Base-by-base conservation (phyloP, 1,140 invertebrate genomes). In the Ostrea denselamellosa region DNA sequence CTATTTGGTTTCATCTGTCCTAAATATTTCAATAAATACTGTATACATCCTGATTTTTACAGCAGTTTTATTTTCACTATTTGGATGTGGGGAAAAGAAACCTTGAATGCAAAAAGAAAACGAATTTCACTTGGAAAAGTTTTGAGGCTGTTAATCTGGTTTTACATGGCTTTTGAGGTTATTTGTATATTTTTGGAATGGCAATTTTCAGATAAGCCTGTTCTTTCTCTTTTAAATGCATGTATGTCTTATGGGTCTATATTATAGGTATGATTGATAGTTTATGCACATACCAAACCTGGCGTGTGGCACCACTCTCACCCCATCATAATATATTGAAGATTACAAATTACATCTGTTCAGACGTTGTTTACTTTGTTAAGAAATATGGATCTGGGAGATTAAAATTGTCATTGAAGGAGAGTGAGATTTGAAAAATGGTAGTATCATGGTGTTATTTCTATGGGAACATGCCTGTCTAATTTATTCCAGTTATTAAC, bases 231-330 rank as follows among this genome's bases (percentile, higher is more conserved):
- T n/a, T 19, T n/a, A 62, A 62, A 62, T 19, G 14, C 5, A 62
- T 62, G 58, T n/a, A 14, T 62, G 14, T 44, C 34, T 44, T 4
- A 14, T 62, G n/a, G 12, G 58, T 62, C 14, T 19, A 62, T 62
- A 62, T 62, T 62, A n/a, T 14, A 25, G 22, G 25, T 71, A 71
- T 71, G 68, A 71, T 71, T 71, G 68, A 71, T 25, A 71, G 68
- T 28, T 71, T 28, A 9, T 8, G 68, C 68, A 34, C 68, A 71
- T 28, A 34, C 25, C 28, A 71, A 25, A 25, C 28, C 28, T 34
- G 25, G 28, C 25, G 68, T 10, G 68, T 71, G 25, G 68, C 68
- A 71, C 8, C 25, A 71, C 68, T 71, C 28, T 71, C 25, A 28
- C 12, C 14, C 22, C 12, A 71, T 71, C 25, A 12, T 9, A 25